phyloP scores from a whole-genome alignment of 2,797 vertebrate species.

The Eremophila alpestris region DNA sequence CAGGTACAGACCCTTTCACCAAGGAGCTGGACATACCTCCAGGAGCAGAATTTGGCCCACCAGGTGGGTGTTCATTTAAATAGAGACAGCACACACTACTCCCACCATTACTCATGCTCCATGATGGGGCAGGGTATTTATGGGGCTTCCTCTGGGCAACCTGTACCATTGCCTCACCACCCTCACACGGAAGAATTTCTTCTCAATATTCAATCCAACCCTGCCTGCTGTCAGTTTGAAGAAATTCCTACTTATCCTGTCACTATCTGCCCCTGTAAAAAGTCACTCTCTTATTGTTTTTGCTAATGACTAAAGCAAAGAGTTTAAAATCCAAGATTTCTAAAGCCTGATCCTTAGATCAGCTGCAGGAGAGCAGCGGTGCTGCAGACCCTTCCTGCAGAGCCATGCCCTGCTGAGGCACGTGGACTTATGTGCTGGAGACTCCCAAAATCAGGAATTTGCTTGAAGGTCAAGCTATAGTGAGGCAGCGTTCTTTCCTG shows the following conservation, averaged over 20 bases:
- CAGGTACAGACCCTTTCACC: background rate
- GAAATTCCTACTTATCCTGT: background rate
- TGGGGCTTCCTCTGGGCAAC: background rate
- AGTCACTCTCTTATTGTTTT: background rate
- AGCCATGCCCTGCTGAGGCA: background rate
- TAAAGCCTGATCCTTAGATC: background rate
- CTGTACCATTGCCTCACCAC: background rate
- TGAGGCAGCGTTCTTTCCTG: background rate
- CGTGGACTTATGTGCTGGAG: background rate
- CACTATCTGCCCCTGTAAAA: background rate
- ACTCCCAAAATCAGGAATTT: background rate
- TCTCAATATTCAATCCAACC: background rate
- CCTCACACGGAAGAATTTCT: background rate
- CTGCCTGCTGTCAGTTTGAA: background rate
- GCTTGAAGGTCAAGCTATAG: background rate
- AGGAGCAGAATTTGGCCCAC: background rate
- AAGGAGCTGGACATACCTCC: background rate
- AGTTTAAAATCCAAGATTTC: background rate
- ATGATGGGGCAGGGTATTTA: background rate
- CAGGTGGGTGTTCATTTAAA: background rate
- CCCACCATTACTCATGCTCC: background rate
- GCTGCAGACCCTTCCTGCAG: background rate
- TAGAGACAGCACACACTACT: accelerated
- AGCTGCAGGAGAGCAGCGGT: background rate
- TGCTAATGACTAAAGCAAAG: background rate